Evolutionary conservation across 2,888 invertebrate species (phyloP), one percentile per base, ranked within the genome.

Genomic region (Caenorhabditis sulstoni): DNA sequence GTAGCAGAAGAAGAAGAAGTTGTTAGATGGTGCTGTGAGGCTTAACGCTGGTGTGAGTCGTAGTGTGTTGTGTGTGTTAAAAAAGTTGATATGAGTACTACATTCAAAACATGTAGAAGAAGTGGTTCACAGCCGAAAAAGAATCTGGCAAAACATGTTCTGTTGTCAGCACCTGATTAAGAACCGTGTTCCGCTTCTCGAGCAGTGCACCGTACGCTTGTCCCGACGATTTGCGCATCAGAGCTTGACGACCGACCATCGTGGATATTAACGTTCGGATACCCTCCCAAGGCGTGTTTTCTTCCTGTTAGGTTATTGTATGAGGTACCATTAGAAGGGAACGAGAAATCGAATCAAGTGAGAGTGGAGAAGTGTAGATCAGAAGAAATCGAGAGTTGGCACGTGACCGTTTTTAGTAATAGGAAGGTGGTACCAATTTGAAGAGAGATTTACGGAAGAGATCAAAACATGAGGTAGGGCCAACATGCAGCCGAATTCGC

Each of bases 231-330:
- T 89, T 90, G 49, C 89, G 82, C 58, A 88, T 81, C 18, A 85
- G 79, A 52, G 84, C 82, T 35, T 86, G 86, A 23, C 90, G 85
- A 35, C 88, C 87, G 55, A 88, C 88, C 86, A 90, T 85, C 37
- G 88, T 84, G 23, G 88, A 79, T 55, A 90, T 85, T 67, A 90
- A 81, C 66, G 86, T 86, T 53, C 90, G 87, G 45, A 90, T 89
- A 66, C 82, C 82, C 67, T 89, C 88, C 89, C 88, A 88, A 39
- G 88, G 88, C 22, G 87, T 85, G 41, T 79, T 83, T 47, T 88
- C 88, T 66, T 87, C 86, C 86, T 87, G 85, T 62, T 66, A 61
- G 18, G 62, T 29, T 29, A 66, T 71, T 50, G 41, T n/a, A 58
- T 59, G 49, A 41, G 39, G 49, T 50, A 58, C 58, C 22, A 59